A percentile compares a stretch with the other conserved stretches of the same genome.
These are phyloP conservation scores for Acipenser oxyrinchus DNA, from an alignment of 2,797 vertebrate species.

Conservation along the genomic window DNA sequence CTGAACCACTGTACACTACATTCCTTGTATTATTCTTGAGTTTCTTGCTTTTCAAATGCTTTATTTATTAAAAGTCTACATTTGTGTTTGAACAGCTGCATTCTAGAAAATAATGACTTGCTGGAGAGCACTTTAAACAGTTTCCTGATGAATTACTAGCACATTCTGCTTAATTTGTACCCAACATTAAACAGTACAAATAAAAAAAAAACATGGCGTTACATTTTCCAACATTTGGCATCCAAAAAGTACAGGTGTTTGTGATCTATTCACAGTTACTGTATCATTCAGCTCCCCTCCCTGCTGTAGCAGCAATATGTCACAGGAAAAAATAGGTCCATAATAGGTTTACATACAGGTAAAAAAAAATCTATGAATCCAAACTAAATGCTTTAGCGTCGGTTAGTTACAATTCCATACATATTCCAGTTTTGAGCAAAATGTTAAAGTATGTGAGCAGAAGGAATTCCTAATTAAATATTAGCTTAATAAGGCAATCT, in stretches of 20 bases:
- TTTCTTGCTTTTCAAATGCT: constrained; percentile 22
- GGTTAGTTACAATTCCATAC: too few relatives aligned
- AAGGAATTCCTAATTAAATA: too few relatives aligned
- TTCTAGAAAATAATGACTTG: constrained; percentile 37
- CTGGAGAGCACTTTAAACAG: not conserved
- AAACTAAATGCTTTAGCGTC: too few relatives aligned
- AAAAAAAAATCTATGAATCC: too few relatives aligned
- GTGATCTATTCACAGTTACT: constrained; percentile 22
- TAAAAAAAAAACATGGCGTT: not conserved
- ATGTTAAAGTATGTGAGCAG: too few relatives aligned
- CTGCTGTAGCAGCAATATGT: constrained; percentile 10
- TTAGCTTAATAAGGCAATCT: too few relatives aligned
- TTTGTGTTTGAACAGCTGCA: constrained; percentile 61
- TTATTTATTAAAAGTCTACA: constrained; percentile 39
- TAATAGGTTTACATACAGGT: too few relatives aligned
- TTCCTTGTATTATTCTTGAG: constrained; percentile 39
- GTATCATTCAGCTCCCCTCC: constrained; percentile 13
- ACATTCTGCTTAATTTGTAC: not conserved
- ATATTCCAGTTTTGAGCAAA: too few relatives aligned
- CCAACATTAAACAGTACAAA: not conserved
- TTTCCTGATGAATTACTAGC: not conserved
- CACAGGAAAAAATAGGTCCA: not conserved
- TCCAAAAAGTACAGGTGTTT: constrained; percentile 28
- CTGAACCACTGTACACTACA: not conserved
- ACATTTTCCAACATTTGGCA: constrained; percentile 2